Conservation (phyloP, 2,797 vertebrate species). For the Anableps anableps region DNA sequence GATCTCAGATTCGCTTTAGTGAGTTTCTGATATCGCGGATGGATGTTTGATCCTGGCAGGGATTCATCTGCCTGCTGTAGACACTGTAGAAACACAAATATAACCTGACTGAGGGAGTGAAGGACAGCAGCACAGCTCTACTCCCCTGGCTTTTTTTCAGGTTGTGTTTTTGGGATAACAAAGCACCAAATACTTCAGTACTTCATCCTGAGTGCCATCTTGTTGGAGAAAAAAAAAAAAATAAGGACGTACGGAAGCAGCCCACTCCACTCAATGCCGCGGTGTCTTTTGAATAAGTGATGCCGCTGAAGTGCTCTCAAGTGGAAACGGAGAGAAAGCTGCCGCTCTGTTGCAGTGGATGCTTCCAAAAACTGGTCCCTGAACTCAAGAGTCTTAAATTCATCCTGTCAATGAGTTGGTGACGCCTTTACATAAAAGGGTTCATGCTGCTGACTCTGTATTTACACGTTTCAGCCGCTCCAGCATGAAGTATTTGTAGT, state of each 20-base stretch:
- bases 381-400: neutral
- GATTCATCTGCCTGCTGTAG: constrained; percentile 14
- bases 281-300: constrained; percentile 14
- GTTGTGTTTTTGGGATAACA: neutral
- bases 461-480: neutral
- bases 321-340: neutral
- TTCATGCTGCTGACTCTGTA: neutral
- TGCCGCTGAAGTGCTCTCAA: neutral
- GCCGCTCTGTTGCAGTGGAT: constrained; percentile 17
- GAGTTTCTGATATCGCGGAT: constrained; percentile 19
- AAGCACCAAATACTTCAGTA: neutral
- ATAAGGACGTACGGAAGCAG: constrained; percentile 4
- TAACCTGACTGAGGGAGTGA: neutral
- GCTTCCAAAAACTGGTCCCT: neutral
- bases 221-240: constrained; percentile 5
- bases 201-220: neutral
- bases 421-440: no score
- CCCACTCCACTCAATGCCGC: neutral
- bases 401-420: neutral
- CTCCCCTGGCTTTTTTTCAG: neutral
- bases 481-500: neutral
- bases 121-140: neutral
- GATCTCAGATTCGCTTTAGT: constrained; percentile 24
- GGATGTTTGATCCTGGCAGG: constrained; percentile 25
- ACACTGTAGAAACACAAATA: constrained; percentile 12